These are phyloP conservation scores for Perognathus longimembris DNA, from an alignment of 2,113 vertebrate species.

Conservation along the genomic window DNA sequence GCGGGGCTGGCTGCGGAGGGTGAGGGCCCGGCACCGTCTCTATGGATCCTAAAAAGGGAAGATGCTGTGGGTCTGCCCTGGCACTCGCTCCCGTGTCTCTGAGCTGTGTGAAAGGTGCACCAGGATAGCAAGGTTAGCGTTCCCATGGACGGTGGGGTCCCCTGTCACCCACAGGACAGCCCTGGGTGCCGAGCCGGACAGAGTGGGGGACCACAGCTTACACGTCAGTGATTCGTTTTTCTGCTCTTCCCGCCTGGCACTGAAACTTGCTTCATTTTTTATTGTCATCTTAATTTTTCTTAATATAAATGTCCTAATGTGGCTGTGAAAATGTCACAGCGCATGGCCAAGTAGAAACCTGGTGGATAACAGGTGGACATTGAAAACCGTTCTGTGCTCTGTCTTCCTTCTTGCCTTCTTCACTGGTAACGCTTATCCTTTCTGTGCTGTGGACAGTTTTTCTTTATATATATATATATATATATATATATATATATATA, in stretches of 20 bases:
- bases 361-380: not conserved
- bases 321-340: not conserved
- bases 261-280: rapidly evolving
- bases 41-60: not conserved
- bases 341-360: not conserved
- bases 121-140: not conserved
- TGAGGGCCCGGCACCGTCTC: not conserved
- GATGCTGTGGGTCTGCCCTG: not conserved
- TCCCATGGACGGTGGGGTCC: not conserved
- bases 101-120: not conserved
- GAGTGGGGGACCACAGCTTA: too few relatives aligned
- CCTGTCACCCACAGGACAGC: not conserved
- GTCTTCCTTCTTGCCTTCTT: too few relatives aligned
- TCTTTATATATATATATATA: too few relatives aligned
- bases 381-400: rapidly evolving
- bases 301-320: not conserved
- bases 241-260: rapidly evolving
- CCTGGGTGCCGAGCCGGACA: rapidly evolving
- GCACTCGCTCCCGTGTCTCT: not conserved
- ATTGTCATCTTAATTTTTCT: not conserved
- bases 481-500: too few relatives aligned
- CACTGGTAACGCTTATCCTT: too few relatives aligned
- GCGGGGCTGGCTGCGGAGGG: rapidly evolving
- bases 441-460: not conserved
- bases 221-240: too few relatives aligned